Conservation (phyloP, 2,888 invertebrate species). For the Drosophila aldrichi region DNA sequence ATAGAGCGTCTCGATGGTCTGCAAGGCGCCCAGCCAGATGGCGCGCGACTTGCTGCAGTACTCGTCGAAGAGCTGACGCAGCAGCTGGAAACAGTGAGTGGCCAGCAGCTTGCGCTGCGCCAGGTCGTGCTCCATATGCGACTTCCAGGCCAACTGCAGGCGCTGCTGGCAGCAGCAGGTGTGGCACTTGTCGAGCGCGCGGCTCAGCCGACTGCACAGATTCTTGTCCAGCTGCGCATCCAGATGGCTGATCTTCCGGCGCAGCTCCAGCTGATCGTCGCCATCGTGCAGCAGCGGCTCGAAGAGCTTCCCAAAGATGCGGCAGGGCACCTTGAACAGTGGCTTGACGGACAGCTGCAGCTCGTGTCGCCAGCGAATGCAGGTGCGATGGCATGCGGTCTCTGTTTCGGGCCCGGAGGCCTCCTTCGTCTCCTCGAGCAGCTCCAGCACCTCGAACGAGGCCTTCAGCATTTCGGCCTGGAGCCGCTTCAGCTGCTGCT, state of each 20-base stretch:
- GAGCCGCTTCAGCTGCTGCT: background rate
- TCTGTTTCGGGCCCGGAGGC: background rate
- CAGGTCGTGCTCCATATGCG: background rate
- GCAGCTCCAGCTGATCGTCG: conserved; percentile 1
- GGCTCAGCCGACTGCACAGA: background rate
- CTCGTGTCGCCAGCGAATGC: conserved; percentile 4
- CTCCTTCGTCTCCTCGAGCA: background rate
- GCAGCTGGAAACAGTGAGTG: conserved; percentile 10
- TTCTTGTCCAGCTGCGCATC: conserved; percentile 2
- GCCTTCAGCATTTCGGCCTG: background rate
- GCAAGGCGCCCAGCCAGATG: conserved; percentile 7
- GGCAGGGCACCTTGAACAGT: background rate
- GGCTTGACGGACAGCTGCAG: background rate
- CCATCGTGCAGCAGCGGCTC: conserved; percentile 3
- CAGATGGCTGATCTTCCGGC: background rate
- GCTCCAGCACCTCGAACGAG: background rate
- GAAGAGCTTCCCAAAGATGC: background rate
- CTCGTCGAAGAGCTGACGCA: conserved; percentile 9
- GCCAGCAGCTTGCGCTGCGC: background rate
- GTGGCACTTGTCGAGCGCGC: background rate
- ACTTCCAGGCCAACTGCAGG: background rate
- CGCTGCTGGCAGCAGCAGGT: conserved; percentile 6
- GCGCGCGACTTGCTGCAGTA: conserved; percentile 7
- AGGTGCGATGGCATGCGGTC: background rate
- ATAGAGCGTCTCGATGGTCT: conserved; percentile 10